Evolutionary conservation across 2,797 vertebrate species (phyloP), one percentile per base, ranked within the genome.

Genomic region (Leptoclinus maculatus): DNA sequence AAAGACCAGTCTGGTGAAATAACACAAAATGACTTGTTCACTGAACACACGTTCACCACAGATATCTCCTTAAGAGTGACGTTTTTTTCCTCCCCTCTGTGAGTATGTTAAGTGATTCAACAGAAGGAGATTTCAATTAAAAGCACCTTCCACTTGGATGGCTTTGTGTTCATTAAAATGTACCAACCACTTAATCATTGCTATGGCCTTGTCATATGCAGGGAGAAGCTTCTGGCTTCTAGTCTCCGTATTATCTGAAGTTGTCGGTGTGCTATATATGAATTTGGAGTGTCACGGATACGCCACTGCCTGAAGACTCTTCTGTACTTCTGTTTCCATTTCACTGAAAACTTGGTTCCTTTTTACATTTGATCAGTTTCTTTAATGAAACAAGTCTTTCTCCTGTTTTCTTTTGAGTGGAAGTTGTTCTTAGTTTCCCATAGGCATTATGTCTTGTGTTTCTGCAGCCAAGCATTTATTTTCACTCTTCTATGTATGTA

Each of bases 71-170:
- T 89, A 91, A 93, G 93, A 92, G 94, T 93, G 94, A 95, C 93
- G 94, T 95, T 93, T 94, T 92, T 93, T 91, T 41, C 9, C 92
- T 88, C 25, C 45, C 47, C 88, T 91, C 63, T 80, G 65, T 75
- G 76, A 88, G 85, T 82, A 71, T 93, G 95, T 95, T 96, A 95
- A 95, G 95, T 96, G 95, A 96, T 97, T 96, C 87, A 96, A 96
- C 95, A 96, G 95, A 95, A 94, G 95, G 94, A 95, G 95, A 97
- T 97, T 97, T 97, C 95, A 97, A 97, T 97, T 97, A 97, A 97
- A 97, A 97, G 95, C 94, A 93, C 93, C 95, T 96, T 96, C 95
- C 95, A 96, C 95, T 96, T 77, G 94, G 95, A 93, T 95, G 95
- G 93, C 93, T 97, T 96, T 95, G 82, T 95, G 96, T 97, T 97